A percentile compares a stretch with the other conserved stretches of the same genome.
These are phyloP conservation scores for Atrina japonica DNA, from an alignment of 2,888 invertebrate genomes.

Conservation along the genomic window DNA sequence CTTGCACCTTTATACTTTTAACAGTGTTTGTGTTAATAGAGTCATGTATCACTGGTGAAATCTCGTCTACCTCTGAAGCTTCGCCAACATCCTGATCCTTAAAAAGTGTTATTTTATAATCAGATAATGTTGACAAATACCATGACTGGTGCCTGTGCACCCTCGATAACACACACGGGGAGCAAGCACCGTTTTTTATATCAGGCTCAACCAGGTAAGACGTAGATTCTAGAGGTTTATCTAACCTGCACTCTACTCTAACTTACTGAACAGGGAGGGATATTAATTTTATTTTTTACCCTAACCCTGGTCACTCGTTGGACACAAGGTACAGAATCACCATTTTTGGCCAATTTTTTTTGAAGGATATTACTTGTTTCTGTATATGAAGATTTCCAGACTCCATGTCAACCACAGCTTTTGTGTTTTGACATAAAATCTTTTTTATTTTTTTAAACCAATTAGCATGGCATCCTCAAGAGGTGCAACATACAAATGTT, in stretches of 20 bases:
- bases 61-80: conserved; percentile 8
- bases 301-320: neutral
- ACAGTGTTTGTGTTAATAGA: neutral
- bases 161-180: neutral
- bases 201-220: neutral
- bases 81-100: conserved; percentile 4
- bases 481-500: neutral
- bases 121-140: conserved; percentile 4
- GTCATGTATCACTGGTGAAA: neutral
- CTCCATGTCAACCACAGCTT: too few relatives aligned
- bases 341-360: neutral
- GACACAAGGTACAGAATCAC: neutral
- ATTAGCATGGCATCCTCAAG: conserved; percentile 1
- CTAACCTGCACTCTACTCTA: neutral
- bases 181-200: neutral
- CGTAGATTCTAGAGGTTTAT: conserved; percentile 1
- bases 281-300: too few relatives aligned
- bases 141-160: neutral
- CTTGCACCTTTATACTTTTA: neutral
- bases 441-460: too few relatives aligned
- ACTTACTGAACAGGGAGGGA: too few relatives aligned
- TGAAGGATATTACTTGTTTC: neutral
- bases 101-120: neutral
- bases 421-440: neutral
- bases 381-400: neutral